Evolutionary conservation across 2,797 vertebrate species (phyloP), one percentile per base, ranked within the genome.

Genomic region (Rhinella marina): DNA sequence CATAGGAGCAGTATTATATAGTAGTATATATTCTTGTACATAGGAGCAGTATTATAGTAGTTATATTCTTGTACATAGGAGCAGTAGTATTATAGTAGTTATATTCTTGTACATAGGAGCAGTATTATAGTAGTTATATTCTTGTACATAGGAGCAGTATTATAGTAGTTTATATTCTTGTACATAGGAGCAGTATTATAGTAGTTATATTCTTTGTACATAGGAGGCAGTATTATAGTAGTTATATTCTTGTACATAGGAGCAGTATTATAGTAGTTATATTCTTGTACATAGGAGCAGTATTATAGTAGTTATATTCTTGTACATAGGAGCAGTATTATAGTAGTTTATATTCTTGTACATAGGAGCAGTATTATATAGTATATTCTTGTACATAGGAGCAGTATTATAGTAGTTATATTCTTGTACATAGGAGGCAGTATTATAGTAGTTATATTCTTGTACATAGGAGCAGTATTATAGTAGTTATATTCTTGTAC

Each of bases 31-130:
- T 64, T 64, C 62, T 25, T 64, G 62, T 64, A 64, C 16, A 64
- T n/a, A 64, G 62, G 62, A 25, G 62, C 62, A 64, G 23, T 64
- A 64, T 64, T 64, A 64, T 64, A 64, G 62, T 64, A 64, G 62
- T 64, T 64, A 64, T 64, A 64, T 64, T 25, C 62, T 25, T 64
- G 62, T 64, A 29, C 19, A 68, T 68, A 68, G 64, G 64, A 29
- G 64, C 25, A 68, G n/a, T 68, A 68, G n/a, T 68, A 68, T 68
- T 68, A 68, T 68, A 68, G 64, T 68, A 68, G 64, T 62, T 68
- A 68, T 68, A 68, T 68, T 68, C 64, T 7, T 68, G 64, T 29
- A 68, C 11, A 64, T 64, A 64, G 29, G 68, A 21, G 29, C 29
- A 72, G 27, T 72, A 41, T 72, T 32, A 72, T 32, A 72, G 29